Conservation (phyloP, 2,888 invertebrate genomes). For the Cantharis lateralis region DNA sequence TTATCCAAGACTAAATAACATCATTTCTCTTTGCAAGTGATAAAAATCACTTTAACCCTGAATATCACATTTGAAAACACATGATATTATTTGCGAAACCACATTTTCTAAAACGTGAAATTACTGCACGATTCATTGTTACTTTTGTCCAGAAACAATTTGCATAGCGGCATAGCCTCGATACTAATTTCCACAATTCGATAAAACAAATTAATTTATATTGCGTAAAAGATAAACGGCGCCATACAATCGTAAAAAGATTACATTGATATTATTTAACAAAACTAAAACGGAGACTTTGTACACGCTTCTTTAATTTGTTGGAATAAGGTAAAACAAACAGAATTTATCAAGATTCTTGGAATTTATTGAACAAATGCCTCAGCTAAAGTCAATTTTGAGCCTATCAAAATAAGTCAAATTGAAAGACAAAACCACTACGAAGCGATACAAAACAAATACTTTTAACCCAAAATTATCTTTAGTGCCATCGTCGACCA, state of each 20-base stretch:
- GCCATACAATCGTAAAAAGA: conserved; percentile 21
- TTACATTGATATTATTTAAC: conserved; percentile 6
- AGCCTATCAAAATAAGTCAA: not conserved
- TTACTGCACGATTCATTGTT: not conserved
- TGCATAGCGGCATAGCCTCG: not conserved
- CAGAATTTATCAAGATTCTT: not conserved
- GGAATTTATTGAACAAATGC: not conserved
- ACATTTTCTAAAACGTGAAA: conserved; percentile 23
- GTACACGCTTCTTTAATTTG: not conserved
- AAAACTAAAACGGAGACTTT: conserved; percentile 13
- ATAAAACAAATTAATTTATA: conserved; percentile 13
- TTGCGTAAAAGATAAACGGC: conserved; percentile 25
- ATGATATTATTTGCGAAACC: not conserved
- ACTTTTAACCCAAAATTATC: not conserved
- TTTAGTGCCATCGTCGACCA: not conserved
- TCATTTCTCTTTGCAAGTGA: not conserved
- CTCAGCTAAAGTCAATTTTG: not conserved
- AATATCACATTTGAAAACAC: conserved; percentile 6
- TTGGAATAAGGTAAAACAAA: not conserved
- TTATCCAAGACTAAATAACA: not conserved
- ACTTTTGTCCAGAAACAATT: not conserved
- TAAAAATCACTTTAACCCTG: not conserved
- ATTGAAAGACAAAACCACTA: not conserved
- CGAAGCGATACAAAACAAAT: not conserved
- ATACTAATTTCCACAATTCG: conserved; percentile 6